Evolutionary conservation across 2,113 vertebrate species (phyloP), one percentile per base, ranked within the genome.

Genomic region (Podilymbus podiceps): DNA sequence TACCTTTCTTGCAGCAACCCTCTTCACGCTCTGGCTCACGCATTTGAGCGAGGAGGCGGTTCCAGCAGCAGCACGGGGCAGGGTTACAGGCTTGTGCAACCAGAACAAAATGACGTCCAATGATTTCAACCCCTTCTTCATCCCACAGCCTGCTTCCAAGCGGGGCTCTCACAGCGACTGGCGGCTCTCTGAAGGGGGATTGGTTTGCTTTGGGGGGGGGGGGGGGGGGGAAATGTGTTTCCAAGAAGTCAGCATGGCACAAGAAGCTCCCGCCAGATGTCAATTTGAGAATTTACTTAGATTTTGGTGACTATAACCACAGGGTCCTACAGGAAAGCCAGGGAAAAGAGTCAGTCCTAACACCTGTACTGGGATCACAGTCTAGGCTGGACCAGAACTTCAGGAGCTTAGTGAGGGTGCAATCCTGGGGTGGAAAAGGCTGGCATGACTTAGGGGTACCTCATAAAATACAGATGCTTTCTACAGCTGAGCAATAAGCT

Each of bases 61-160:
- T 88, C 46, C 69, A 73, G 56, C 5, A 15, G 49, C 67, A 85
- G 52, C 30, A 60, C n/a, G 52, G 52, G 7, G 0, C 40, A 33
- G 21, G 0, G 12, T n/a, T 35, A 8, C 22, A 76, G 68, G 77
- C 8, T 5, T 42, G 30, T 0, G 0, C 47, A 76, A 20, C 7
- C 30, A 25, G 25, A 86, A 50, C 21, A 66, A 80, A 83, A 42
- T 1, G 6, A 6, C 46, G 27, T 22, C 42, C n/a, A 31, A 23
- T 0, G 0, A 68, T 69, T 68, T 75, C 62, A 46, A 24, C 5
- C 19, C 17, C 15, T 44, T 76, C 53, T 33, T 67, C 55, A 44
- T 53, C 38, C 44, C 62, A 58, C 59, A 76, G 44, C 21, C 30
- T 28, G 27, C 38, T 64, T 91, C 60, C 76, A 78, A 59, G 38